Conservation (phyloP, 2,888 invertebrate species). For the Ypsolopha scabrella region DNA sequence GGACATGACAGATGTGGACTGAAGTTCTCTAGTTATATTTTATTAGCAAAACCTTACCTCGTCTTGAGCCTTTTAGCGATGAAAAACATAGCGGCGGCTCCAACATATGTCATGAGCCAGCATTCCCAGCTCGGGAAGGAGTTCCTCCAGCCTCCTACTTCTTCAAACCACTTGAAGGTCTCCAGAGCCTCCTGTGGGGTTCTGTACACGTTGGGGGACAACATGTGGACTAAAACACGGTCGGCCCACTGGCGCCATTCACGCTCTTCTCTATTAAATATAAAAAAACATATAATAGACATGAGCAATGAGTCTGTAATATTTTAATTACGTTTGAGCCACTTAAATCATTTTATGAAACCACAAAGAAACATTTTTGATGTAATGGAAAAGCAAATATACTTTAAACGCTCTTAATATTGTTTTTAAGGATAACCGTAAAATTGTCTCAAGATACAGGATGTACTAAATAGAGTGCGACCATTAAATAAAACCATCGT, state of each 20-base stretch:
- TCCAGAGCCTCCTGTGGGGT: conserved; percentile 86
- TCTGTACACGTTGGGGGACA: conserved; percentile 98
- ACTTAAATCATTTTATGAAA: too few relatives aligned
- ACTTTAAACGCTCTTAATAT: too few relatives aligned
- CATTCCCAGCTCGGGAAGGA: conserved; percentile 91
- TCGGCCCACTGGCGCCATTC: conserved; percentile 98
- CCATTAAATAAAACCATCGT: too few relatives aligned
- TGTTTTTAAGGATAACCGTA: too few relatives aligned
- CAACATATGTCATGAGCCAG: conserved; percentile 88
- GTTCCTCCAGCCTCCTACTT: conserved; percentile 92
- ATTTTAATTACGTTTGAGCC: too few relatives aligned
- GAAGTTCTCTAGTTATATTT: background rate
- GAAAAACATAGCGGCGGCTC: conserved; percentile 94
- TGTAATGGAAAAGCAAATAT: too few relatives aligned
- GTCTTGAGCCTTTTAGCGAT: conserved; percentile 91
- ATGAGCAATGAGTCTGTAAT: too few relatives aligned
- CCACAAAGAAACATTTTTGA: too few relatives aligned
- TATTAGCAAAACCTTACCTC: conserved; percentile 53
- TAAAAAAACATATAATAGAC: conserved; percentile 19
- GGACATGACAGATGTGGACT: too few relatives aligned
- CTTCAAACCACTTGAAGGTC: conserved; percentile 95
- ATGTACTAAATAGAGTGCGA: too few relatives aligned
- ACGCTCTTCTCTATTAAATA: conserved; percentile 84
- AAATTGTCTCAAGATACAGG: too few relatives aligned
- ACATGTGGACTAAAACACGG: conserved; percentile 86